Conservation (phyloP, 2,113 vertebrate genomes). For the Amblyornis subalaris region DNA sequence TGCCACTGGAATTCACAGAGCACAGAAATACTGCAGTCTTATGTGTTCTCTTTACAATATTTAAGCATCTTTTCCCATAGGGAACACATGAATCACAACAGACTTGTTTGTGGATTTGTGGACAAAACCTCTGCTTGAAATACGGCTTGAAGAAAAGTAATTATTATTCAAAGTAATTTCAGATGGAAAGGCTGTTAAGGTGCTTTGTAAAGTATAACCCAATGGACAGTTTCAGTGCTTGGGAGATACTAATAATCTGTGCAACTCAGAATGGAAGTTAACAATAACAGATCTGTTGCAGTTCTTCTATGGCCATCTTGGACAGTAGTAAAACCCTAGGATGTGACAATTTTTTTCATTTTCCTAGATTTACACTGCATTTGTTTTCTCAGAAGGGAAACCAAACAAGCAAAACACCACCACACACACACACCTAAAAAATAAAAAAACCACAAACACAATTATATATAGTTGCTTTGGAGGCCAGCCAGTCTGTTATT, state of each 20-base stretch:
- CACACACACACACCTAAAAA: background rate
- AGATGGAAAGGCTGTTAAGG: background rate
- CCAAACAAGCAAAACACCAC: background rate
- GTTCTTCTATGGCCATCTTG: background rate
- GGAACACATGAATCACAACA: background rate
- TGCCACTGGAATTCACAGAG: background rate
- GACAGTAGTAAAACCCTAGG: background rate
- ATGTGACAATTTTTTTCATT: background rate
- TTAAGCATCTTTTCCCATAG: background rate
- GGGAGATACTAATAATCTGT: background rate
- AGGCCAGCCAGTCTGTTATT: background rate
- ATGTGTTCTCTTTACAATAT: background rate
- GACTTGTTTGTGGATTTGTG: background rate
- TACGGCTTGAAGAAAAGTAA: background rate
- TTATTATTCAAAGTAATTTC: background rate
- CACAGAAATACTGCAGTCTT: background rate
- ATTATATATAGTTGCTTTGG: background rate
- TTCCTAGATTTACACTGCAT: background rate
- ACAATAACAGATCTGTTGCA: background rate
- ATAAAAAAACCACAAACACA: background rate
- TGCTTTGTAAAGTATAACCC: background rate
- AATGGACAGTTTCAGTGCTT: background rate
- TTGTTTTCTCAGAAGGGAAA: background rate
- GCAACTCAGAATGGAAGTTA: background rate
- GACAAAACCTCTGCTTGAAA: background rate